Conservation (phyloP, 2,888 invertebrate genomes). For the Ceraclea dissimilis region DNA sequence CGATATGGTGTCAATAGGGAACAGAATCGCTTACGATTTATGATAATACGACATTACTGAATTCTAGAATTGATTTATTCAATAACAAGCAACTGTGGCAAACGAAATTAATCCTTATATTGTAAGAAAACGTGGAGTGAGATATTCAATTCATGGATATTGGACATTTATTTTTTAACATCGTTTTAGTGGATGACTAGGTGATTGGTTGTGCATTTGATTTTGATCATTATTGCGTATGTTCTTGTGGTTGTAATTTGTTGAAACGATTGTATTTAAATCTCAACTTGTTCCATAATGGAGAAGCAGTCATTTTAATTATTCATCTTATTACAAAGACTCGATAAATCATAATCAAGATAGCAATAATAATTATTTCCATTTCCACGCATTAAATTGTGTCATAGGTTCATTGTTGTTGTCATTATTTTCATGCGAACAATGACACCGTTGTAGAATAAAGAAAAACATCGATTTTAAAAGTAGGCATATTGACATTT, state of each 20-base stretch:
- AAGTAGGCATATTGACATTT: too few relatives aligned
- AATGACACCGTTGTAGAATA: too few relatives aligned
- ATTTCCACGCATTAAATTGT: too few relatives aligned
- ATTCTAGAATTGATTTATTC: not conserved
- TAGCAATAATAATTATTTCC: slow-evolving; percentile 12
- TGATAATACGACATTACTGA: not conserved
- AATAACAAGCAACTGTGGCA: not conserved
- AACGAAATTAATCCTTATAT: not conserved
- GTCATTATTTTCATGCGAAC: too few relatives aligned
- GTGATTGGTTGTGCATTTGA: not conserved
- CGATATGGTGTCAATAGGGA: not conserved
- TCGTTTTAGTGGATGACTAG: too few relatives aligned
- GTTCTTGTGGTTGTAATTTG: not conserved
- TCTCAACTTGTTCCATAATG: slow-evolving; percentile 15
- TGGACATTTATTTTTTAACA: too few relatives aligned
- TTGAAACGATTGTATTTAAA: slow-evolving; percentile 5
- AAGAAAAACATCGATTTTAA: too few relatives aligned
- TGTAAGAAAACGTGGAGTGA: too few relatives aligned
- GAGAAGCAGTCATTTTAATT: slow-evolving; percentile 22
- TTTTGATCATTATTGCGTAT: not conserved
- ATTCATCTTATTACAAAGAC: slow-evolving; percentile 17
- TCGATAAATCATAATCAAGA: slow-evolving; percentile 24
- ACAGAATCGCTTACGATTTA: not conserved
- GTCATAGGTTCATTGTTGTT: too few relatives aligned
- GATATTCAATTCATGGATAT: too few relatives aligned